These are phyloP conservation scores for Lissocephala sabroskyi DNA, from an alignment of 2,888 invertebrate genomes.

Conservation along the genomic window DNA sequence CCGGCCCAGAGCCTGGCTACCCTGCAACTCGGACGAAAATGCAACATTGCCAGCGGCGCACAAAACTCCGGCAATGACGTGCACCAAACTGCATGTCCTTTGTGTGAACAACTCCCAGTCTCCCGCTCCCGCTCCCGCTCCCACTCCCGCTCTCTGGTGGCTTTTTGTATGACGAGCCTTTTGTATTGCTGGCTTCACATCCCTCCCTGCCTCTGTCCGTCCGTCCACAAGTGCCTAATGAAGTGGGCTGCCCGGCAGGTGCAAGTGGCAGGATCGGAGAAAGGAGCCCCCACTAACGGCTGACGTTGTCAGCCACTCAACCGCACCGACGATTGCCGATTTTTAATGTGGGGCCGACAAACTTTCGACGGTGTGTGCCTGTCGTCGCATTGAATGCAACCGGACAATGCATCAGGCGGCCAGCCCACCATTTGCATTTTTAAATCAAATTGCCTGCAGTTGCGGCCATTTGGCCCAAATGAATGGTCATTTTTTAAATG, in stretches of 20 bases:
- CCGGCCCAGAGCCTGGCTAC: no score
- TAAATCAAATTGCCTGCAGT: constrained; percentile 38
- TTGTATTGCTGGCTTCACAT: no score
- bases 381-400: no score
- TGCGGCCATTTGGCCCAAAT: constrained; percentile 7
- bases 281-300: constrained; percentile 10
- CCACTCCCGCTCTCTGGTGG: no score
- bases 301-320: constrained; percentile 48
- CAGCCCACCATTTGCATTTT: constrained; percentile 44
- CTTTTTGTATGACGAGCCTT: not conserved
- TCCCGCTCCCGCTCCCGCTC: not conserved
- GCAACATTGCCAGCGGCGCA: no score
- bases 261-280: constrained; percentile 11
- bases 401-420: no score
- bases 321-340: constrained; percentile 58
- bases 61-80: no score
- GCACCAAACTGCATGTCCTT: constrained; percentile 5
- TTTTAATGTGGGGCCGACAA: constrained; percentile 39
- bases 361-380: no score
- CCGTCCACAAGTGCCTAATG: constrained; percentile 20
- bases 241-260: constrained; percentile 23
- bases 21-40: no score
- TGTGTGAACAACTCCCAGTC: not conserved
- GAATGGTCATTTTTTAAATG: constrained; percentile 38
- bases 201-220: not conserved